Conservation (phyloP, 2,888 invertebrate species). For the Eurytoma adleriae region DNA sequence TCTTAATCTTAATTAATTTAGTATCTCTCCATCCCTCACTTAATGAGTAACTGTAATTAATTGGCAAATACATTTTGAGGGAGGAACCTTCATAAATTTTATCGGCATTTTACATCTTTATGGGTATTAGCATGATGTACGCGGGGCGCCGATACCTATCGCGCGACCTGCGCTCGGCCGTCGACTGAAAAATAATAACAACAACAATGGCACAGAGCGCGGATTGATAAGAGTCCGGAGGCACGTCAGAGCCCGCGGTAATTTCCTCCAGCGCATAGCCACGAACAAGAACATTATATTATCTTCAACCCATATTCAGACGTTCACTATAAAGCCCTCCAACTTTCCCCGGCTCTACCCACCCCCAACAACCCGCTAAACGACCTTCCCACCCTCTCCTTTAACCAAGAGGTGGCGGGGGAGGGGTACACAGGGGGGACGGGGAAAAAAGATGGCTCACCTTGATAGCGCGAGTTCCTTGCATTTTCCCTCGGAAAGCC, state of each 20-base stretch:
- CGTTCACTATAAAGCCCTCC: conserved; percentile 25
- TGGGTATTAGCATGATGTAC: too few species aligned
- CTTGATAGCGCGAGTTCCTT: conserved; percentile 27
- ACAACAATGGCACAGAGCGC: background rate
- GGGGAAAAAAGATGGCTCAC: conserved; percentile 4
- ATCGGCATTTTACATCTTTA: too few species aligned
- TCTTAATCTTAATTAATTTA: too few species aligned
- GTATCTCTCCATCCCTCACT: too few species aligned
- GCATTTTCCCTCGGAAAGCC: conserved; percentile 9
- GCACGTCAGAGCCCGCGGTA: conserved; percentile 6
- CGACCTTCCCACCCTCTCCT: conserved; percentile 2
- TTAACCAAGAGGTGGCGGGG: too few species aligned
- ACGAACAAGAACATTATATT: conserved; percentile 22
- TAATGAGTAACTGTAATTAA: too few species aligned
- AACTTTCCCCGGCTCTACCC: background rate
- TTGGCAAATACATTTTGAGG: too few species aligned
- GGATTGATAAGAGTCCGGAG: conserved; percentile 23
- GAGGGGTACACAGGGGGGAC: background rate
- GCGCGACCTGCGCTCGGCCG: too few species aligned
- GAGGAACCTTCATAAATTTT: too few species aligned
- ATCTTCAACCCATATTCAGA: conserved; percentile 31
- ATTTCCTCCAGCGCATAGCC: conserved; percentile 14
- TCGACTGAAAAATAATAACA: conserved; percentile 1
- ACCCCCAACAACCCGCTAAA: conserved; percentile 1
- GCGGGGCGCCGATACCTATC: too few species aligned